Evolutionary conservation across 2,113 vertebrate genomes (phyloP).

Genomic region (Misgurnus anguillicaudatus): DNA sequence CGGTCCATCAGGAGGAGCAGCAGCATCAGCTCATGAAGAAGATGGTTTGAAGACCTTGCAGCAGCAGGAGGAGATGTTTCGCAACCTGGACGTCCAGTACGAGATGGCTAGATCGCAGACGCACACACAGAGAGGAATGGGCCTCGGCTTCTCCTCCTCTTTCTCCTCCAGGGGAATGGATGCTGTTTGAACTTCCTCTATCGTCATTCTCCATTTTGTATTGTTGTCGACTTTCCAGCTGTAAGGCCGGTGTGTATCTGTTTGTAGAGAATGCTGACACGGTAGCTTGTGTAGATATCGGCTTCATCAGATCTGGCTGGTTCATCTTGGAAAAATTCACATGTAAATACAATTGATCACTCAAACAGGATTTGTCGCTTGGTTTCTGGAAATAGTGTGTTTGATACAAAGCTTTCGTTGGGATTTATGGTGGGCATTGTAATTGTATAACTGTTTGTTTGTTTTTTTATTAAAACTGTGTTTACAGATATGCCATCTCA

Average conservation of each 20-base stretch:
- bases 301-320: slow-evolving; percentile 85
- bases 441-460: slow-evolving; percentile 56
- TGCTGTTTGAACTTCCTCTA: slow-evolving; percentile 76
- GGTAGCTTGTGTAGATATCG: slow-evolving; percentile 95
- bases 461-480: slow-evolving; percentile 82
- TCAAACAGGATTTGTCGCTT: slow-evolving; percentile 82
- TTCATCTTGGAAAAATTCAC: slow-evolving; percentile 69
- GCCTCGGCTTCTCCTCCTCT: slow-evolving; percentile 94
- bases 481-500: not conserved
- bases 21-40: slow-evolving; percentile 81
- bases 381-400: slow-evolving; percentile 62
- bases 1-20: slow-evolving; percentile 68
- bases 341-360: slow-evolving; percentile 87
- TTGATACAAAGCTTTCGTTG: slow-evolving; percentile 52
- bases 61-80: slow-evolving; percentile 97
- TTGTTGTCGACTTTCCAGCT: slow-evolving; percentile 66
- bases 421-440: slow-evolving; percentile 57
- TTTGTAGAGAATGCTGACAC: slow-evolving; percentile 85
- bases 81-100: slow-evolving; percentile 96
- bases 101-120: slow-evolving; percentile 98
- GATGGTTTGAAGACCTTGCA: slow-evolving; percentile 89
- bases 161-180: slow-evolving; percentile 97
- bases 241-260: slow-evolving; percentile 77
- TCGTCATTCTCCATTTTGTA: slow-evolving; percentile 38
- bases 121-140: slow-evolving; percentile 97